A percentile compares a stretch with the other conserved stretches of the same genome.
Evolutionary conservation across 2,113 vertebrate genomes (phyloP).

Genomic region (Peucedramus taeniatus): DNA sequence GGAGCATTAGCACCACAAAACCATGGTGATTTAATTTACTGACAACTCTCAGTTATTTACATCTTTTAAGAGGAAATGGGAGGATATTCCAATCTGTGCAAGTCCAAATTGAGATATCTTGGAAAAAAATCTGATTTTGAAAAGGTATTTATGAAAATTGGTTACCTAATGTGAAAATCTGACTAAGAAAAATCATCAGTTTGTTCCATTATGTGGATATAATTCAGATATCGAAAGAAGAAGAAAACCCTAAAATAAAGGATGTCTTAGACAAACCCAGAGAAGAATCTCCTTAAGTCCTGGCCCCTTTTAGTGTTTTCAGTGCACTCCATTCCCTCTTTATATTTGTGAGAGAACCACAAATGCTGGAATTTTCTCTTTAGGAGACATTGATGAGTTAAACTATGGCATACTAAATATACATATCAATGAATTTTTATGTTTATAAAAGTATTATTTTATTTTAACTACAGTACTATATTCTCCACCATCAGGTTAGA

Average conservation of each 20-base stretch:
- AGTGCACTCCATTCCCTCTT: background rate
- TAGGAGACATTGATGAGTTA: background rate
- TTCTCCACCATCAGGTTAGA: constrained; percentile 53
- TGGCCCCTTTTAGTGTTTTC: background rate
- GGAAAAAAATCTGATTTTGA: background rate
- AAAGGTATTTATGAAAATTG: background rate
- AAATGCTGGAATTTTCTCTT: background rate
- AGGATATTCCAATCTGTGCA: background rate
- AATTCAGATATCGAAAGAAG: background rate
- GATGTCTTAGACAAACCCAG: background rate
- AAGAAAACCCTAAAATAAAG: background rate
- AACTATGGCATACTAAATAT: background rate
- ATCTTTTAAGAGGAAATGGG: background rate
- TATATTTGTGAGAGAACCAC: background rate
- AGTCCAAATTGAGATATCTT: background rate
- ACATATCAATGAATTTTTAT: background rate
- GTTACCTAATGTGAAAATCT: background rate
- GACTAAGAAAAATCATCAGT: background rate
- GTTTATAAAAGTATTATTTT: background rate
- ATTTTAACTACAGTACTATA: background rate
- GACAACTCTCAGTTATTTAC: background rate
- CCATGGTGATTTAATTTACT: background rate
- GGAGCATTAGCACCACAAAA: background rate
- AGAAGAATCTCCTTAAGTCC: background rate
- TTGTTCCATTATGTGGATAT: background rate